These are phyloP conservation scores for Pemphigus obesinymphae DNA, from an alignment of 1,140 invertebrate species.

Conservation along the genomic window DNA sequence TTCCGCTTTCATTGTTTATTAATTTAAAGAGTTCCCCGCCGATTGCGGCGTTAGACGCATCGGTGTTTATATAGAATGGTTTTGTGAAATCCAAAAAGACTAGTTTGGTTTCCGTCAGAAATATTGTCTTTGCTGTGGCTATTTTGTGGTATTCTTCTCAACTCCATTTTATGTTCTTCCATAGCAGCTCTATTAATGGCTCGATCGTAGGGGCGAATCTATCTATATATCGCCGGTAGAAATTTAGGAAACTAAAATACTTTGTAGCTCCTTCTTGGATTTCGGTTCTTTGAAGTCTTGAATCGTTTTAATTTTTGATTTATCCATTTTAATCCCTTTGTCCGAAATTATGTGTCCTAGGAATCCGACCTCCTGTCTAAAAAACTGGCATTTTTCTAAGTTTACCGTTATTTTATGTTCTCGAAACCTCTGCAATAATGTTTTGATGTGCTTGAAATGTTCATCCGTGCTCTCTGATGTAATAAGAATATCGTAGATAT, in stretches of 20 bases:
- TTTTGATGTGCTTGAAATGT: background rate
- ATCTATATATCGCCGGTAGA: background rate
- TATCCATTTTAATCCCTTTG: background rate
- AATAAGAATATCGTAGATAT: conserved; percentile 1
- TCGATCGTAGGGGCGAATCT: background rate
- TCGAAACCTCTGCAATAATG: background rate
- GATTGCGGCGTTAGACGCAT: background rate
- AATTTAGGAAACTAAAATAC: background rate
- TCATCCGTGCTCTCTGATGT: background rate
- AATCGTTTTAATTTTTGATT: background rate
- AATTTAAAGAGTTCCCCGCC: background rate
- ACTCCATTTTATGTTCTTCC: background rate
- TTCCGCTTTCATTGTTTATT: background rate
- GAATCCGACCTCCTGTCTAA: background rate
- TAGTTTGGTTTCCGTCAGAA: background rate
- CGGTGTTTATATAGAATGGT: background rate
- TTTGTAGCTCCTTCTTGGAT: background rate
- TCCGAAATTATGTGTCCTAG: background rate
- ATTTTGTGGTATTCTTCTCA: background rate
- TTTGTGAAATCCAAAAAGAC: conserved; percentile 44
- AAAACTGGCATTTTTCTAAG: too few species aligned
- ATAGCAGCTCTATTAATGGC: background rate
- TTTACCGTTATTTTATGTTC: background rate
- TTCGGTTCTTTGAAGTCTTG: background rate
- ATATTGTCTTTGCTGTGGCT: background rate